phyloP scores from a whole-genome alignment of 2,797 vertebrate genomes.

The Nothura maculosa region DNA sequence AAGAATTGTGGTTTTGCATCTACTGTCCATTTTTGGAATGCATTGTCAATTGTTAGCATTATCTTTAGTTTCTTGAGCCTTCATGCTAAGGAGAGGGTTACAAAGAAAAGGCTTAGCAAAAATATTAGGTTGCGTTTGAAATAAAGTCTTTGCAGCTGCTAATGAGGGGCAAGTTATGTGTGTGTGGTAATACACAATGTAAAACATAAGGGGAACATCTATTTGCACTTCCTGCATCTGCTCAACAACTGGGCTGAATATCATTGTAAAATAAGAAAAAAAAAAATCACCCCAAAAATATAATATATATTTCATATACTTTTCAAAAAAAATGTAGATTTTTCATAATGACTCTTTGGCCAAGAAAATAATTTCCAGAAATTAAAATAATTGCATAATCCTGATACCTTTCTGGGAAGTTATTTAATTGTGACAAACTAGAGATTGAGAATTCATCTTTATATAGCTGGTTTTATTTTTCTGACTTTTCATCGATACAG shows the following conservation, averaged over 20 bases:
- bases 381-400: background rate
- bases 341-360: background rate
- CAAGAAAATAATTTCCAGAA: conserved; percentile 17
- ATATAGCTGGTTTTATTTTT: conserved; percentile 55
- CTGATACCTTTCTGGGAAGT: conserved; percentile 18
- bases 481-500: conserved; percentile 39
- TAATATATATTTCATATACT: background rate
- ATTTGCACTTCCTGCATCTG: conserved; percentile 25
- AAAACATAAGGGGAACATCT: background rate
- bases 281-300: conserved; percentile 2
- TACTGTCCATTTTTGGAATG: conserved; percentile 4
- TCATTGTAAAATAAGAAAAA: conserved; percentile 32
- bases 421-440: background rate
- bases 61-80: background rate
- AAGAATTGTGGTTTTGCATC: conserved; percentile 7
- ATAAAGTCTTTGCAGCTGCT: background rate
- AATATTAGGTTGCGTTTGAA: background rate
- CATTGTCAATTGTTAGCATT: background rate
- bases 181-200: background rate
- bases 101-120: background rate
- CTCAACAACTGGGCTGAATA: background rate
- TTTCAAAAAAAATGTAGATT: background rate
- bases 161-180: background rate
- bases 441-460: background rate
- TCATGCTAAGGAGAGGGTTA: background rate